These are phyloP conservation scores for Chrysocyon brachyurus DNA, from an alignment of 2,797 vertebrate genomes.

Conservation along the genomic window DNA sequence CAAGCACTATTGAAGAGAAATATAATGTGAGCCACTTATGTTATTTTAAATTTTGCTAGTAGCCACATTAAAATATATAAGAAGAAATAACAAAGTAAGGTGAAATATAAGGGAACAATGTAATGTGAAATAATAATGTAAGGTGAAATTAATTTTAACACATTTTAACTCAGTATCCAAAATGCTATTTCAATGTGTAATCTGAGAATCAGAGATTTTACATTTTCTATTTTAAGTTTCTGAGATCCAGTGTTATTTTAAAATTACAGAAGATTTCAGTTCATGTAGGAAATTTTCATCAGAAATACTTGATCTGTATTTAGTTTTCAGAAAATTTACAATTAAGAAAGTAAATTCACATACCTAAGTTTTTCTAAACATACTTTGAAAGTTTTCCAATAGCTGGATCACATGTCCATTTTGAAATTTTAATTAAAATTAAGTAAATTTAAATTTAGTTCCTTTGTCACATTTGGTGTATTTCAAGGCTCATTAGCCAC, in stretches of 20 bases:
- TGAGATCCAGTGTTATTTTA: neutral
- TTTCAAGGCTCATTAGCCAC: neutral
- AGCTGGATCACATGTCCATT: neutral
- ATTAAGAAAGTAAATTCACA: neutral
- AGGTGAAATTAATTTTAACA: slow-evolving; percentile 25
- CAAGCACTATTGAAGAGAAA: neutral
- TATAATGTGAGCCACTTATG: neutral
- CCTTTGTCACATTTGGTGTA: neutral
- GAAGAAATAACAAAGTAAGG: neutral
- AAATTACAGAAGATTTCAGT: neutral
- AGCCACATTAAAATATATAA: neutral
- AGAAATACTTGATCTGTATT: neutral
- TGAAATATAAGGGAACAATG: no score
- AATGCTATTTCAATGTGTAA: slow-evolving; percentile 1
- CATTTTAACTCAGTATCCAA: neutral
- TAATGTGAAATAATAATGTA: no score
- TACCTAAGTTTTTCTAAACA: neutral
- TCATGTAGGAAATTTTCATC: neutral
- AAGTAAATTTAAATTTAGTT: slow-evolving; percentile 4
- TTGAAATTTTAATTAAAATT: slow-evolving; percentile 2
- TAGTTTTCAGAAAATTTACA: slow-evolving; percentile 43
- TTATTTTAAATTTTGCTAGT: slow-evolving; percentile 4
- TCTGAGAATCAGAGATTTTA: neutral
- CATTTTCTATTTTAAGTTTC: neutral
- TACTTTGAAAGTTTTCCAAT: neutral